These are phyloP conservation scores for Enhydra lutris DNA, from an alignment of 2,113 vertebrate species.

Conservation along the genomic window DNA sequence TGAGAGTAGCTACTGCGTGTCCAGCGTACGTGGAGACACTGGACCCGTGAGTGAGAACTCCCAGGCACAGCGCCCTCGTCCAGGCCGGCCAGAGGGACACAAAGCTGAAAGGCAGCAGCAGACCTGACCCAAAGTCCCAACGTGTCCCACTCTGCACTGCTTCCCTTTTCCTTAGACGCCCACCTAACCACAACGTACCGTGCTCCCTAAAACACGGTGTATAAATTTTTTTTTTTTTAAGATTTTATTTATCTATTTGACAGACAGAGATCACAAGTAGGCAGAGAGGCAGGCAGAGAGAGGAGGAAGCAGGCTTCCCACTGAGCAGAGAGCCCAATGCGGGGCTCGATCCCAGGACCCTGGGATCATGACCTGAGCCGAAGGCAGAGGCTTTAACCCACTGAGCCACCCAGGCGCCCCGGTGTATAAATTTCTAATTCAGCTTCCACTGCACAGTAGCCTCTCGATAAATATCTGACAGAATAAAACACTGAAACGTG, in stretches of 20 bases:
- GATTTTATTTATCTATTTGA: too few species aligned
- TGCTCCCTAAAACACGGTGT: background rate
- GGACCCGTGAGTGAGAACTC: accelerated
- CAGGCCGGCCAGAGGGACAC: accelerated
- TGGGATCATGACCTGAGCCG: too few species aligned
- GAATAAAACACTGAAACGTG: background rate
- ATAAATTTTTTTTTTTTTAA: too few species aligned
- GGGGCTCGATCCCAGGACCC: too few species aligned
- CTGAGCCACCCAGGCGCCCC: too few species aligned
- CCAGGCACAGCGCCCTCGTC: accelerated
- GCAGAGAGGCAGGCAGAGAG: too few species aligned
- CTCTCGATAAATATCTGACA: background rate
- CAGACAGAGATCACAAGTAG: too few species aligned
- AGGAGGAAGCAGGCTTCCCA: too few species aligned
- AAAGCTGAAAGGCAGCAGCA: accelerated
- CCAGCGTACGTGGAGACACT: accelerated
- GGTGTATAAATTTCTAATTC: background rate
- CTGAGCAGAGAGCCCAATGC: too few species aligned
- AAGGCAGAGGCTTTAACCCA: too few species aligned
- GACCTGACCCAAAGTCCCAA: accelerated
- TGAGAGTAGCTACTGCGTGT: accelerated
- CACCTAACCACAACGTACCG: accelerated
- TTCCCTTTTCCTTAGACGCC: accelerated
- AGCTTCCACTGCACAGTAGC: background rate
- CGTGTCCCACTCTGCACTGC: accelerated